These are phyloP conservation scores for Grantiella picta DNA, from an alignment of 2,113 vertebrate genomes.

Conservation along the genomic window DNA sequence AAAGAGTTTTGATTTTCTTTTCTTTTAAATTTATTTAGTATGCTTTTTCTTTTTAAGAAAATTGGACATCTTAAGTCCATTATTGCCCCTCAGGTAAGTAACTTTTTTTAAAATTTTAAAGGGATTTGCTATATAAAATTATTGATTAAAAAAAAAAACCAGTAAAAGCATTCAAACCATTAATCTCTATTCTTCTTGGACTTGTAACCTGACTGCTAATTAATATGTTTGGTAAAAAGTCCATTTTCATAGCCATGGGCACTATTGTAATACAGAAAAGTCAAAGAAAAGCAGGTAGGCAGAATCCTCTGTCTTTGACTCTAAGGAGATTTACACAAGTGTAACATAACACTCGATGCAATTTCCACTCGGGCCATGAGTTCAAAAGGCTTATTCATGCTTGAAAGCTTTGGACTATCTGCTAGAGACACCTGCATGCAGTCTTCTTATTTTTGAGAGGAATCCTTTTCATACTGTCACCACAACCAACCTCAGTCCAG, in stretches of 20 bases:
- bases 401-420: conserved; percentile 20
- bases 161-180: not conserved
- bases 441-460: not conserved
- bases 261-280: not conserved
- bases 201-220: not conserved
- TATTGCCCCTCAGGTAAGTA: not conserved
- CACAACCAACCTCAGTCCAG: not conserved
- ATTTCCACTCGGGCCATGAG: not conserved
- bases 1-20: rapidly evolving
- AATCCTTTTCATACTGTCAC: not conserved
- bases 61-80: not conserved
- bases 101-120: not conserved
- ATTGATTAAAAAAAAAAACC: not conserved
- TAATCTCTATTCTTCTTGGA: not conserved
- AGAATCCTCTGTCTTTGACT: not conserved
- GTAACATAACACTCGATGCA: not conserved
- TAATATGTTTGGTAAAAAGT: not conserved
- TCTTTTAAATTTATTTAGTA: not conserved
- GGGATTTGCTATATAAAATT: not conserved
- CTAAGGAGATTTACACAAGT: not conserved
- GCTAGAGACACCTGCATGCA: not conserved
- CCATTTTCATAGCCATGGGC: not conserved
- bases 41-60: not conserved
- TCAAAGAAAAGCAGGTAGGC: not conserved
- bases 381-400: not conserved